Conservation (phyloP, 2,113 vertebrate species). For the Cariama cristata region DNA sequence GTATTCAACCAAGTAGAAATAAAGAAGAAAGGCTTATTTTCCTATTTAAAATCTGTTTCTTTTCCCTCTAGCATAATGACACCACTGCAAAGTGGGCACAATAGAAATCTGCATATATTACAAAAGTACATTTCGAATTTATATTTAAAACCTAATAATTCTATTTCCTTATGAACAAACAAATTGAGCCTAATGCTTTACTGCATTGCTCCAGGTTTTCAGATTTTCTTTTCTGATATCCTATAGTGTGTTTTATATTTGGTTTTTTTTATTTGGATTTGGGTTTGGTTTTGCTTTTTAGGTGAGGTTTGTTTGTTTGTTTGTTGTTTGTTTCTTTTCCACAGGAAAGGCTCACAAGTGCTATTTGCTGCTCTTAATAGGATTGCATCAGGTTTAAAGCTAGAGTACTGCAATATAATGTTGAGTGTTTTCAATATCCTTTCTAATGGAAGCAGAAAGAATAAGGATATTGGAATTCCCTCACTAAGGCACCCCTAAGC, state of each 20-base stretch:
- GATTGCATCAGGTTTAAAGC: background rate
- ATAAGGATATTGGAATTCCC: background rate
- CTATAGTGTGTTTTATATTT: background rate
- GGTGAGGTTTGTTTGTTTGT: accelerated
- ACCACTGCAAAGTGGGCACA: background rate
- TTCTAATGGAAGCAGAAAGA: background rate
- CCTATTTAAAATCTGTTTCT: background rate
- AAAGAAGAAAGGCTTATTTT: background rate
- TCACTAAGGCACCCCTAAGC: background rate
- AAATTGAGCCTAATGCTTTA: background rate
- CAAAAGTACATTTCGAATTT: background rate
- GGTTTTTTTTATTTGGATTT: background rate
- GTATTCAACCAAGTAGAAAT: background rate
- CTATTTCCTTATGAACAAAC: background rate
- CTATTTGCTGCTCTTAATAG: background rate
- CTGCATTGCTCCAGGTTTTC: background rate
- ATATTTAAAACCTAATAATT: background rate
- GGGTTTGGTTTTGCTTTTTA: background rate
- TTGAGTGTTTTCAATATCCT: background rate
- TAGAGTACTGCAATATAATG: background rate
- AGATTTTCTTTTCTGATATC: background rate
- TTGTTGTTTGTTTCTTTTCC: background rate
- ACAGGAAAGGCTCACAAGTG: background rate
- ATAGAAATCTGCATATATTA: background rate
- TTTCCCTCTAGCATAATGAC: background rate